Evolutionary conservation across 1,140 invertebrate species (phyloP).

Genomic region (Tetranychus urticae): DNA sequence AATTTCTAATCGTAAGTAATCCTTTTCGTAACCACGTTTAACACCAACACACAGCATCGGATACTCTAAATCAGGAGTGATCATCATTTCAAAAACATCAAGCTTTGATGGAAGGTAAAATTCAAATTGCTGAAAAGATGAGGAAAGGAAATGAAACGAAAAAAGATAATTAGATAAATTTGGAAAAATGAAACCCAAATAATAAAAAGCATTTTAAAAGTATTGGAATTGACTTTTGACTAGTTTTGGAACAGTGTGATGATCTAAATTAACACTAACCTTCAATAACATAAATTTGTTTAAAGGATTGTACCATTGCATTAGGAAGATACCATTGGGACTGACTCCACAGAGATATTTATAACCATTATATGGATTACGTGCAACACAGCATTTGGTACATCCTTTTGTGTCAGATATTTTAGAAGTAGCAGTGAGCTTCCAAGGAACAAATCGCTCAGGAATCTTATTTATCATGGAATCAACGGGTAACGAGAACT

Average conservation of each 20-base stretch:
- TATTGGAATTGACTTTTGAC: background rate
- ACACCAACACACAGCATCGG: slow-evolving; percentile 84
- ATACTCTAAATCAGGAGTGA: slow-evolving; percentile 84
- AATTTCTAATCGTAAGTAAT: slow-evolving; percentile 56
- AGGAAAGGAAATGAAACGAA: background rate
- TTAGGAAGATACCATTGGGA: slow-evolving; percentile 72
- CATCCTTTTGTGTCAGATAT: slow-evolving; percentile 91
- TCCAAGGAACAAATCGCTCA: slow-evolving; percentile 62
- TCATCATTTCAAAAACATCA: slow-evolving; percentile 84
- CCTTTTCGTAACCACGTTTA: slow-evolving; percentile 39
- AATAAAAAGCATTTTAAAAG: background rate
- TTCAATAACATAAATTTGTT: slow-evolving; percentile 97
- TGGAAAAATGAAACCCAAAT: background rate
- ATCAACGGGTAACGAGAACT: slow-evolving; percentile 50
- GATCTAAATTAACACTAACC: slow-evolving; percentile 25
- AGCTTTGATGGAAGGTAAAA: slow-evolving; percentile 48
- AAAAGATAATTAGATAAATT: background rate
- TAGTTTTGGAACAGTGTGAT: background rate
- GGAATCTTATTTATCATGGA: slow-evolving; percentile 64
- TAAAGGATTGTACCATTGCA: slow-evolving; percentile 99
- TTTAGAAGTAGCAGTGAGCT: slow-evolving; percentile 52
- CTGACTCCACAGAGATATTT: slow-evolving; percentile 89
- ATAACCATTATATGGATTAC: slow-evolving; percentile 94
- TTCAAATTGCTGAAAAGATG: slow-evolving; percentile 37
- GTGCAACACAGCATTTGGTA: slow-evolving; percentile 68